Evolutionary conservation across 1,140 invertebrate genomes (phyloP).

Genomic region (Platyscapa corneri): DNA sequence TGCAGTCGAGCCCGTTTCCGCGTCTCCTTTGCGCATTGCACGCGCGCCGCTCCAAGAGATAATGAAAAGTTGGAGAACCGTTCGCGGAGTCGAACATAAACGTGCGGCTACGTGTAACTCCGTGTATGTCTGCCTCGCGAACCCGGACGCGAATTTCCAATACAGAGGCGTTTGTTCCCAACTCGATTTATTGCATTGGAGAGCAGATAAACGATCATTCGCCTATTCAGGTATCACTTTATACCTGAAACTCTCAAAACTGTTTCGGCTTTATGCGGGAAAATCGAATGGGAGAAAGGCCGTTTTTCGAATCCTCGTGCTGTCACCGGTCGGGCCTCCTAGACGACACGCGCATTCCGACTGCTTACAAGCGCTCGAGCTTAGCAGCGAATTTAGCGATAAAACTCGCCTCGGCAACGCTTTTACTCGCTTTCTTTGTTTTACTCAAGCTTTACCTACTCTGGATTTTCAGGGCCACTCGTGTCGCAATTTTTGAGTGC

Average conservation of each 20-base stretch:
- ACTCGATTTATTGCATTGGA: not conserved
- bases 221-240: not conserved
- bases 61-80: constrained; percentile 14
- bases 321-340: no score
- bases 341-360: no score
- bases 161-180: not conserved
- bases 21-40: constrained; percentile 7
- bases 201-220: not conserved
- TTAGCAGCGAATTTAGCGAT: no score
- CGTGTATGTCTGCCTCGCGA: not conserved
- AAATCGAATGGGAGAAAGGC: not conserved
- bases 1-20: constrained; percentile 42
- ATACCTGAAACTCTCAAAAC: not conserved
- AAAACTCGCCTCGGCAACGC: not conserved
- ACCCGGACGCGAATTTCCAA: not conserved
- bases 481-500: not conserved
- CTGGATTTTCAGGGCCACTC: constrained; percentile 16
- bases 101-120: not conserved
- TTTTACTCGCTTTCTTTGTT: constrained; percentile 24
- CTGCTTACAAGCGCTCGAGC: no score
- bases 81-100: not conserved
- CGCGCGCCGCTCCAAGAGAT: not conserved
- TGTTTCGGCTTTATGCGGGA: not conserved
- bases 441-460: constrained; percentile 1
- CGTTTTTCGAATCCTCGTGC: not conserved